Evolutionary conservation across 1,140 invertebrate species (phyloP).

Genomic region (Belonocnema kinseyi): DNA sequence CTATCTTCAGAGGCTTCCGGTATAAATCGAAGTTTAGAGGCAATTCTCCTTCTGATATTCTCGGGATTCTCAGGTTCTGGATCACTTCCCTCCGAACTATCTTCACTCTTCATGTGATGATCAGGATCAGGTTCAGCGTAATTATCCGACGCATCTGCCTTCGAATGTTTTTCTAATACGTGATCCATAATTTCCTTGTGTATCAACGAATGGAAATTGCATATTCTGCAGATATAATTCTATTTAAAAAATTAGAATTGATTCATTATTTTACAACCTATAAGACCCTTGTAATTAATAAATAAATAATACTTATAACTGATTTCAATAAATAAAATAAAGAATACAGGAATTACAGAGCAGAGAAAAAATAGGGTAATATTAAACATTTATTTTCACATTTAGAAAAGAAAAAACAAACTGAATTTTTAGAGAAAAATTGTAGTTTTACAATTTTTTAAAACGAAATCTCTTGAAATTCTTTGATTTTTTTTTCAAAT

Average conservation of each 20-base stretch:
- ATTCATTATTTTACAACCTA: not conserved
- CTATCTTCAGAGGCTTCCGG: conserved; percentile 23
- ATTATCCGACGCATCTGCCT: conserved; percentile 41
- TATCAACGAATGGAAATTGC: conserved; percentile 53
- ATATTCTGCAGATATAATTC: conserved; percentile 66
- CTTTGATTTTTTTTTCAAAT: too few relatives aligned
- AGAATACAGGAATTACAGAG: too few relatives aligned
- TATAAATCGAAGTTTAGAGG: conserved; percentile 10
- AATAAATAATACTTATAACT: too few relatives aligned
- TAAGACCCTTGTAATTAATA: too few relatives aligned
- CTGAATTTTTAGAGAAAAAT: too few relatives aligned
- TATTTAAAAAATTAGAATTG: conserved; percentile 39
- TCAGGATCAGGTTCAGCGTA: conserved; percentile 44
- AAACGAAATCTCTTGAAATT: too few relatives aligned
- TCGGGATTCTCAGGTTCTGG: conserved; percentile 36
- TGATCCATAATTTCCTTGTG: conserved; percentile 60
- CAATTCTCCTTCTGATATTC: conserved; percentile 15
- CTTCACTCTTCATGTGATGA: conserved; percentile 49
- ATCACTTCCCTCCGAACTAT: conserved; percentile 40
- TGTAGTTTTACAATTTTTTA: too few relatives aligned
- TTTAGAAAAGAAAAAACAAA: too few relatives aligned
- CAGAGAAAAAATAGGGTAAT: too few relatives aligned
- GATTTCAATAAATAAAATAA: too few relatives aligned
- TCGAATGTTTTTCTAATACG: conserved; percentile 53
- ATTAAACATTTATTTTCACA: too few relatives aligned